These are phyloP conservation scores for Prenolepis imparis DNA, from an alignment of 2,888 invertebrate species.

Conservation along the genomic window DNA sequence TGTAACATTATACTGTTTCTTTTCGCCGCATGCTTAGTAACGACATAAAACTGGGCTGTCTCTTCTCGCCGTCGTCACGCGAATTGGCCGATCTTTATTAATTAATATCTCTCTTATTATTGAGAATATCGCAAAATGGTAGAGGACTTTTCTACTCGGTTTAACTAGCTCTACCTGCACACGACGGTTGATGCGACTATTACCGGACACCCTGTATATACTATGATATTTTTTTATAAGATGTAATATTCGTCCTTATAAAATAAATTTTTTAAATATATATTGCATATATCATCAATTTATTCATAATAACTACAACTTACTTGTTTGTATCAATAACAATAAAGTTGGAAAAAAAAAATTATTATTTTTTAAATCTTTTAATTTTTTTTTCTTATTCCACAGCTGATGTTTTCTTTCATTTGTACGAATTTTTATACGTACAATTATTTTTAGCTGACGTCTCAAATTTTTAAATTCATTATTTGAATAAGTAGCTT, in stretches of 20 bases:
- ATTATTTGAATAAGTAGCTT: constrained; percentile 83
- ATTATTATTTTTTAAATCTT: constrained; percentile 17
- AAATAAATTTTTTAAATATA: not conserved
- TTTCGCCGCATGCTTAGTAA: too few species aligned
- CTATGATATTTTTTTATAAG: too few species aligned
- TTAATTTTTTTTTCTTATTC: constrained; percentile 69
- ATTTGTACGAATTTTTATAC: constrained; percentile 89
- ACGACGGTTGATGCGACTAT: too few species aligned
- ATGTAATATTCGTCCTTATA: not conserved
- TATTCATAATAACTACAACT: not conserved
- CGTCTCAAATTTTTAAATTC: constrained; percentile 88
- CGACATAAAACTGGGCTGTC: too few species aligned
- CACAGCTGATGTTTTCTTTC: constrained; percentile 86
- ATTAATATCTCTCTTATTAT: too few species aligned
- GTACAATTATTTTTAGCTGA: constrained; percentile 90
- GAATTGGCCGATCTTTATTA: too few species aligned
- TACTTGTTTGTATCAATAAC: not conserved
- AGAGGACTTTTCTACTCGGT: too few species aligned
- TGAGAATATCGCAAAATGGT: too few species aligned
- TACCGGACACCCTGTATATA: too few species aligned
- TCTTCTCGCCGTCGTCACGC: too few species aligned
- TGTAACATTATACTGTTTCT: too few species aligned
- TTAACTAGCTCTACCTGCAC: too few species aligned
- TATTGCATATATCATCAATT: not conserved
- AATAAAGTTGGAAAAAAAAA: not conserved